Evolutionary conservation across 2,888 invertebrate species (phyloP).

Genomic region (Abrostola triplasia): DNA sequence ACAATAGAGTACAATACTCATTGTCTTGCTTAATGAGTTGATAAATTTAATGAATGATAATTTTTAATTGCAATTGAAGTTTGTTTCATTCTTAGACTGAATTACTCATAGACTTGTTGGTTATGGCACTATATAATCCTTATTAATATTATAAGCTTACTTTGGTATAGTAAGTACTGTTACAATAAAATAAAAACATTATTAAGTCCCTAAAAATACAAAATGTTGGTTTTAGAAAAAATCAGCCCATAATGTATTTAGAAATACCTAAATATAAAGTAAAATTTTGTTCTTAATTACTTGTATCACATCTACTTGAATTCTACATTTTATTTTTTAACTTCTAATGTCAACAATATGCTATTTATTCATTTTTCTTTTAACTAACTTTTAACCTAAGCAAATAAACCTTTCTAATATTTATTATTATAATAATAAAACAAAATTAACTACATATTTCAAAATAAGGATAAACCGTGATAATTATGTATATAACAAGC

Average conservation of each 20-base stretch:
- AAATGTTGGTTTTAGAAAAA: no score
- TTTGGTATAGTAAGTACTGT: neutral
- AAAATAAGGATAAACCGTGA: slow-evolving; percentile 23
- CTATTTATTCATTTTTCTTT: no score
- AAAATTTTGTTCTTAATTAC: no score
- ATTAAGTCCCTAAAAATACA: no score
- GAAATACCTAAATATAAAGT: no score
- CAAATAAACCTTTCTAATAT: no score
- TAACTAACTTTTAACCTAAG: no score
- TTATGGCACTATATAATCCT: neutral
- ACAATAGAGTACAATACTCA: slow-evolving; percentile 37
- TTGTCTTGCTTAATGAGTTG: slow-evolving; percentile 51
- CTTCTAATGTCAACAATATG: no score
- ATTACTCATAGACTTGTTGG: slow-evolving; percentile 26
- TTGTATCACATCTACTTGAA: no score
- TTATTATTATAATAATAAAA: neutral
- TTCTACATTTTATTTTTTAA: no score
- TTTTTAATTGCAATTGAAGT: slow-evolving; percentile 35
- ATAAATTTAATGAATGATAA: slow-evolving; percentile 44
- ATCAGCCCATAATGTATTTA: no score
- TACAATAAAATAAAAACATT: no score
- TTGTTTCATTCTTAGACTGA: slow-evolving; percentile 14
- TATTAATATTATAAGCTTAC: neutral
- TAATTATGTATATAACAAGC: slow-evolving; percentile 14
- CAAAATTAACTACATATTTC: slow-evolving; percentile 1